These are phyloP conservation scores for Chauna torquata DNA, from an alignment of 2,113 vertebrate genomes.

Conservation along the genomic window DNA sequence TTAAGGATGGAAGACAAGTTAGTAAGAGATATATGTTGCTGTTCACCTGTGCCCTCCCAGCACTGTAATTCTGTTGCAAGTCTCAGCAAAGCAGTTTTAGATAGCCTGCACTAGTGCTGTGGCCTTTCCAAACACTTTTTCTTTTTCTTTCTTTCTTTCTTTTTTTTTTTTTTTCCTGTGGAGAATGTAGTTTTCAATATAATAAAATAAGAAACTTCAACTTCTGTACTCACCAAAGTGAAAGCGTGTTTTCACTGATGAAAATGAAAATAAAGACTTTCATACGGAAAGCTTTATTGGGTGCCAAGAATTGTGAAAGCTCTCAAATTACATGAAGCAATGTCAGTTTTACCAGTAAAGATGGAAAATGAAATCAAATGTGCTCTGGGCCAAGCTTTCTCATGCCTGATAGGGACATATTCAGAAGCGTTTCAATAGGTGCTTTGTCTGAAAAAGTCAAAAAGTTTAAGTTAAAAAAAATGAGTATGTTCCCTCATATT, in stretches of 20 bases:
- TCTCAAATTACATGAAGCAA: slow-evolving; percentile 46
- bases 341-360: slow-evolving; percentile 42
- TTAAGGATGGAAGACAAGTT: background rate
- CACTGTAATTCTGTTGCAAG: background rate
- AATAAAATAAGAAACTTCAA: slow-evolving; percentile 10
- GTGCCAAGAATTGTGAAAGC: slow-evolving; percentile 48
- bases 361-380: slow-evolving; percentile 42
- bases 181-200: background rate
- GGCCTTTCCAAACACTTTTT: background rate
- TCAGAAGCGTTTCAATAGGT: slow-evolving; percentile 25
- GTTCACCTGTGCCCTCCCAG: background rate
- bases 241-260: slow-evolving; percentile 34
- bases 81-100: background rate
- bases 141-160: background rate
- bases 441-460: slow-evolving; percentile 45
- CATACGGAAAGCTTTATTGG: slow-evolving; percentile 41
- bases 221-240: background rate
- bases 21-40: background rate
- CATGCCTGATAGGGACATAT: slow-evolving; percentile 22
- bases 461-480: slow-evolving; percentile 12
- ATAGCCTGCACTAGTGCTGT: background rate
- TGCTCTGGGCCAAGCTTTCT: background rate
- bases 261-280: slow-evolving; percentile 42
- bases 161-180: background rate
- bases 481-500: background rate